phyloP scores from a whole-genome alignment of 2,113 vertebrate species.

The Neolamprologus longior region DNA sequence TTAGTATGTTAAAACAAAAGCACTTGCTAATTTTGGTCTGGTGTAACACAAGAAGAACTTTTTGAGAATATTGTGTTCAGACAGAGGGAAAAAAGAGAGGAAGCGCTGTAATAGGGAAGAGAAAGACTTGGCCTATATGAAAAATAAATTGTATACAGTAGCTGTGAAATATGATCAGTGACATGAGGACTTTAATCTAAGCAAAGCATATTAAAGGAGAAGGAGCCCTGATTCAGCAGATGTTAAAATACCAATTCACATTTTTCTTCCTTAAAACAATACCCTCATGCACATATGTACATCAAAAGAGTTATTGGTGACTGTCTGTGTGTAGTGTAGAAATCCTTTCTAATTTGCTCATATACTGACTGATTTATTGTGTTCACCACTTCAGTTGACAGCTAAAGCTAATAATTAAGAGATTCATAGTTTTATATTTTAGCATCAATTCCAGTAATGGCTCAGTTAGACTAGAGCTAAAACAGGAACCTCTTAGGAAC shows the following conservation, averaged over 20 bases:
- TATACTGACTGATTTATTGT: not conserved
- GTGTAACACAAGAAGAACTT: not conserved
- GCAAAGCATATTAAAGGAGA: conserved; percentile 33
- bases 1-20: not conserved
- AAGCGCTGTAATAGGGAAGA: not conserved
- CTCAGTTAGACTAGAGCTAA: not conserved
- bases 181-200: conserved; percentile 21
- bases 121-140: not conserved
- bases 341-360: not conserved
- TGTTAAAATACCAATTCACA: not conserved
- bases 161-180: conserved; percentile 34
- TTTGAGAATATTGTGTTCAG: not conserved
- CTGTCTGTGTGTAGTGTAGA: not conserved
- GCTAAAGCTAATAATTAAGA: not conserved
- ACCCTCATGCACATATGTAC: not conserved
- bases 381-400: not conserved
- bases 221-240: not conserved
- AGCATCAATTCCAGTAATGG: not conserved
- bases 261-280: not conserved
- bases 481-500: not conserved
- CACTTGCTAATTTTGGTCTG: not conserved
- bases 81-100: not conserved
- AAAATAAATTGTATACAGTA: not conserved
- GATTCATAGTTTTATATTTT: not conserved
- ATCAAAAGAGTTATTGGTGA: not conserved